Evolutionary conservation across 2,888 invertebrate genomes (phyloP).

Genomic region (Morinoia aosen): DNA sequence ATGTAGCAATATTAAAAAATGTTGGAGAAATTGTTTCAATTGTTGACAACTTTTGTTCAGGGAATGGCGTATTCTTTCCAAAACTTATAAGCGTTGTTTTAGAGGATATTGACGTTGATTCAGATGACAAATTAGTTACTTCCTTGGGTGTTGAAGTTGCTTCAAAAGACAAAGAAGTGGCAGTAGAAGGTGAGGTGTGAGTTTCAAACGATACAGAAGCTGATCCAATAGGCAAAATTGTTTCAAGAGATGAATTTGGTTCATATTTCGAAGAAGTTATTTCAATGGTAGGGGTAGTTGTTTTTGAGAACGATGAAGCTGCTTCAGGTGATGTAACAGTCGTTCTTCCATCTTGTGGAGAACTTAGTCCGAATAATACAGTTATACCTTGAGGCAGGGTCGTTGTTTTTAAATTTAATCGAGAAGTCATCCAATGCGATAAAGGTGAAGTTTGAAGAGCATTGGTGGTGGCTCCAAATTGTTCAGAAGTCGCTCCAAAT

Average conservation of each 20-base stretch:
- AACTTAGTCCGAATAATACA: not conserved
- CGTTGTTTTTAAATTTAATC: not conserved
- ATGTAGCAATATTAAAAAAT: not conserved
- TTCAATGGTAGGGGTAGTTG: no score
- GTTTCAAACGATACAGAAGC: not conserved
- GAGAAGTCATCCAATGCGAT: not conserved
- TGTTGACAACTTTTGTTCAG: not conserved
- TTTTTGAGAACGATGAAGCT: no score
- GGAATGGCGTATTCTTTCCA: not conserved
- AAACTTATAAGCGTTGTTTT: not conserved
- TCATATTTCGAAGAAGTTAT: no score
- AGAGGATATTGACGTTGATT: not conserved
- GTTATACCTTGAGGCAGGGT: not conserved
- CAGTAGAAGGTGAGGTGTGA: no score
- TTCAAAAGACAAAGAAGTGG: no score
- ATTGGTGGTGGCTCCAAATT: not conserved
- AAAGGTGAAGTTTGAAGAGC: not conserved
- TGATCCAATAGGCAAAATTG: not conserved
- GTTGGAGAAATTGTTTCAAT: not conserved
- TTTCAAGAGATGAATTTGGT: not conserved
- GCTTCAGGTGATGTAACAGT: no score
- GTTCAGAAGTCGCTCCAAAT: not conserved
- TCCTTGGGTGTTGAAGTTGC: not conserved
- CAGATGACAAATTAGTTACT: not conserved
- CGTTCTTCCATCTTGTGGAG: no score